Conservation (phyloP, 2,888 invertebrate species). For the Melolontha melolontha region DNA sequence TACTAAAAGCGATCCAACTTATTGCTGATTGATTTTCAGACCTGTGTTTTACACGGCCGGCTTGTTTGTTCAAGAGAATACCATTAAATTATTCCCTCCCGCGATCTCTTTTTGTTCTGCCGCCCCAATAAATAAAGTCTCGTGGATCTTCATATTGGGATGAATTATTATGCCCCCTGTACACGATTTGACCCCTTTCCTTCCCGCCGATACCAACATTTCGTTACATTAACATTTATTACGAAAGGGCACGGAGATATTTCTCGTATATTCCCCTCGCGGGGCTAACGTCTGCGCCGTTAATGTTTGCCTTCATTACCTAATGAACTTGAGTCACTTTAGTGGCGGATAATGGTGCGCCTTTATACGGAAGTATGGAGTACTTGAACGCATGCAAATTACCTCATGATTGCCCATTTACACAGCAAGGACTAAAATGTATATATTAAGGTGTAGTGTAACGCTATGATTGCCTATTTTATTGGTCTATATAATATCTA, state of each 20-base stretch:
- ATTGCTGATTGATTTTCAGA: constrained; percentile 64
- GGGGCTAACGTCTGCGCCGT: constrained; percentile 28
- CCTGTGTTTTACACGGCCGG: constrained; percentile 63
- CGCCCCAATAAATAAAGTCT: constrained; percentile 58
- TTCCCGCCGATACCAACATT: constrained; percentile 11
- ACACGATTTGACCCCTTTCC: constrained; percentile 45
- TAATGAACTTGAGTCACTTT: constrained; percentile 33
- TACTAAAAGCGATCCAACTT: constrained; percentile 53
- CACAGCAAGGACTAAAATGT: background rate
- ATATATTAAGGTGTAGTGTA: background rate
- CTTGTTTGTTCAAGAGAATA: constrained; percentile 61
- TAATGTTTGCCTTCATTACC: constrained; percentile 37
- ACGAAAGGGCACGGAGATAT: constrained; percentile 32
- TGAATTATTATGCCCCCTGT: constrained; percentile 58
- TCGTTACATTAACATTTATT: constrained; percentile 42
- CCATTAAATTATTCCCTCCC: constrained; percentile 65
- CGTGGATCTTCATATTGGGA: constrained; percentile 53
- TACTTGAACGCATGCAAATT: constrained; percentile 16
- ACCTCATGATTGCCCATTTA: background rate
- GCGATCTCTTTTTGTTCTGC: constrained; percentile 58
- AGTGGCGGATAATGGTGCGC: constrained; percentile 13
- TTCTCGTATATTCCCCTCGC: constrained; percentile 18
- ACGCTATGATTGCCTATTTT: background rate
- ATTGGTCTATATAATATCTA: too few species aligned
- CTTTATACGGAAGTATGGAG: constrained; percentile 15